phyloP scores from a whole-genome alignment of 2,797 vertebrate genomes.

The Spinibarbus caldwelli region DNA sequence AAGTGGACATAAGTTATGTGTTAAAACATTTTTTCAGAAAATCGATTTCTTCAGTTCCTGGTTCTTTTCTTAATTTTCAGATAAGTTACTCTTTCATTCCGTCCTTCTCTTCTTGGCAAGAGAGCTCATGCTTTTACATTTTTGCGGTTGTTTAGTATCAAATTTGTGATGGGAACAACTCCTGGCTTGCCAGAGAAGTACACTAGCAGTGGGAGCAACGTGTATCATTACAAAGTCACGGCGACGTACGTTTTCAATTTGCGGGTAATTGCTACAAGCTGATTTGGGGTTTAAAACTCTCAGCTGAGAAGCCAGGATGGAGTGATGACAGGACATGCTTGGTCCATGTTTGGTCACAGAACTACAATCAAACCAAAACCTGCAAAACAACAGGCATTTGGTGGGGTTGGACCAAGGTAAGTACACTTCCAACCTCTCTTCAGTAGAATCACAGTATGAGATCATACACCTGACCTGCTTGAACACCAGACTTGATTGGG shows the following conservation, averaged over 20 bases:
- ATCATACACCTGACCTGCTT: conserved; percentile 27
- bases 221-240: conserved; percentile 51
- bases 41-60: not conserved
- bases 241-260: conserved; percentile 61
- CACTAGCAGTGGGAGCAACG: conserved; percentile 54
- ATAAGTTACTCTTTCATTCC: not conserved
- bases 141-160: conserved; percentile 44
- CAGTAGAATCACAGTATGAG: not conserved
- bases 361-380: conserved; percentile 41
- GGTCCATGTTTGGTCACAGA: conserved; percentile 51
- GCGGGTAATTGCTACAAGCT: conserved; percentile 65
- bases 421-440: conserved; percentile 12
- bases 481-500: not conserved
- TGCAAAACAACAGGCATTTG: conserved; percentile 25
- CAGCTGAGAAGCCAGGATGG: conserved; percentile 46
- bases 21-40: not conserved
- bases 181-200: conserved; percentile 42
- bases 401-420: conserved; percentile 44
- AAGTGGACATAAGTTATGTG: not conserved
- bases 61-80: not conserved
- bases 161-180: conserved; percentile 42
- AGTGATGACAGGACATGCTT: conserved; percentile 60
- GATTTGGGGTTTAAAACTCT: conserved; percentile 59
- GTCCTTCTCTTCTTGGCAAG: not conserved
- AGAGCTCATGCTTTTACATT: conserved; percentile 35